phyloP scores from a whole-genome alignment of 2,888 invertebrate genomes.

The Nysson spinosus region DNA sequence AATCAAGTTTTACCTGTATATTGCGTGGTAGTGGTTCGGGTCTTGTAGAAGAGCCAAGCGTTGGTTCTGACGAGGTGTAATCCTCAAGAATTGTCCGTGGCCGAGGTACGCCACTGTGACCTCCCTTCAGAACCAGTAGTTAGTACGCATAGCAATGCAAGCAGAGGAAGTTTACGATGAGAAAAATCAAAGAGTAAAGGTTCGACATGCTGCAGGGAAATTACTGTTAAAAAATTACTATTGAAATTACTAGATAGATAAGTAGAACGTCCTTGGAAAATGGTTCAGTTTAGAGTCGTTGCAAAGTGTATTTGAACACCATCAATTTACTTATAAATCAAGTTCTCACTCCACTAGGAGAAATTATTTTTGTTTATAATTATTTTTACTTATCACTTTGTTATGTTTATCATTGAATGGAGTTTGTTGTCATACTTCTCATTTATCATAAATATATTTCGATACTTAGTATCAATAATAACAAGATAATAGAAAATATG shows the following conservation, averaged over 20 bases:
- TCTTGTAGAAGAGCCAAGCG: conserved; percentile 72
- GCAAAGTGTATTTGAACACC: not conserved
- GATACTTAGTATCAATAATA: no score
- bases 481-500: no score
- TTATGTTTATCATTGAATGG: no score
- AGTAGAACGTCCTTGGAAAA: not conserved
- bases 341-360: no score
- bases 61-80: conserved; percentile 75
- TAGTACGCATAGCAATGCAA: conserved; percentile 76
- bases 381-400: no score
- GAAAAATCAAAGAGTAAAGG: conserved; percentile 58
- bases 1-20: conserved; percentile 72
- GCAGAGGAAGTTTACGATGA: conserved; percentile 72
- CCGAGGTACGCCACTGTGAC: conserved; percentile 75
- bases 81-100: conserved; percentile 76
- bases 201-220: conserved; percentile 53
- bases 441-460: no score
- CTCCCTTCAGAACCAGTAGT: conserved; percentile 77
- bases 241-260: conserved; percentile 9
- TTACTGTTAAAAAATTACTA: conserved; percentile 27
- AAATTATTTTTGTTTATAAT: no score
- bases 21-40: conserved; percentile 74
- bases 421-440: no score
- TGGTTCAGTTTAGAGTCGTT: no score
- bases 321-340: not conserved